Evolutionary conservation across 2,888 invertebrate species (phyloP).

Genomic region (Nomada ferruginata): DNA sequence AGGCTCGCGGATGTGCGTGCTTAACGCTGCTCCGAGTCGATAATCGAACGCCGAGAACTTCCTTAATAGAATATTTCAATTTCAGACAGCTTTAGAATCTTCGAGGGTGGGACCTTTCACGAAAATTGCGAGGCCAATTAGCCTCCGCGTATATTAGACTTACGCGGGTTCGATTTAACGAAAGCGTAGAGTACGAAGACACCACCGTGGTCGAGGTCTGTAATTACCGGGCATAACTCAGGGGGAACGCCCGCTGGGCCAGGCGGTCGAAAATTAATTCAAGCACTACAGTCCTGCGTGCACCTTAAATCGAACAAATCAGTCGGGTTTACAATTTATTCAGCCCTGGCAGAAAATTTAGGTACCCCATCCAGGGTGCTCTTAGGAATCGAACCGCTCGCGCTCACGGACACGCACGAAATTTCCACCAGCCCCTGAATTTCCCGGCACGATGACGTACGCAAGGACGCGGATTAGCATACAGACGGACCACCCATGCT

Average conservation of each 20-base stretch:
- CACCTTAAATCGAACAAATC: constrained; percentile 25
- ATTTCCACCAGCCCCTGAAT: constrained; percentile 55
- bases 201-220: background rate
- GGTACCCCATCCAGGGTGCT: background rate
- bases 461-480: constrained; percentile 77
- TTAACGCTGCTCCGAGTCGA: background rate
- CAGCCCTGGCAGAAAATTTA: background rate
- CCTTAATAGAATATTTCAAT: no score
- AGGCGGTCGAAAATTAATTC: constrained; percentile 41
- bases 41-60: background rate
- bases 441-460: constrained; percentile 47
- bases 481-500: constrained; percentile 82
- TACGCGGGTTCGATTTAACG: background rate
- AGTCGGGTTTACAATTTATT: constrained; percentile 23
- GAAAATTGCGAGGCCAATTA: constrained; percentile 22
- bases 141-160: background rate
- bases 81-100: no score
- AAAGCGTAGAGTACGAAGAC: background rate
- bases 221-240: constrained; percentile 53
- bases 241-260: constrained; percentile 15
- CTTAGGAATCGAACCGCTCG: background rate
- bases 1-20: constrained; percentile 40
- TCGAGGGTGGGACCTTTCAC: background rate
- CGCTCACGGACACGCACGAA: constrained; percentile 7
- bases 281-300: constrained; percentile 41